phyloP scores from a whole-genome alignment of 1,140 invertebrate genomes.

The Caligus rogercresseyi region DNA sequence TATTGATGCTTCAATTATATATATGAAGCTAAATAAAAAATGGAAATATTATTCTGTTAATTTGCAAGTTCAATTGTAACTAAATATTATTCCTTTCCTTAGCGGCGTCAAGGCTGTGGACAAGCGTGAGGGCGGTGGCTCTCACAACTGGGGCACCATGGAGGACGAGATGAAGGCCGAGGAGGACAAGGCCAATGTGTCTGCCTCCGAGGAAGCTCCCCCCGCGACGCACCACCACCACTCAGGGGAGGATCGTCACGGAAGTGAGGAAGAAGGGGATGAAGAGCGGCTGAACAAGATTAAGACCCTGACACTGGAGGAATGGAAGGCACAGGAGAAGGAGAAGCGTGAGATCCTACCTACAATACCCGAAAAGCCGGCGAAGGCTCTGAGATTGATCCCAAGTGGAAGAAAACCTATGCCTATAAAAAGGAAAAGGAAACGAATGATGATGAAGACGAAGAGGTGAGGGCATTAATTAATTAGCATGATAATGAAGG shows the following conservation, averaged over 20 bases:
- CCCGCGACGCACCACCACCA: conserved; percentile 16
- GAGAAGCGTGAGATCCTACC: conserved; percentile 51
- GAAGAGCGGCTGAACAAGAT: conserved; percentile 24
- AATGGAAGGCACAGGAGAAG: conserved; percentile 59
- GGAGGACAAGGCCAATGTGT: conserved; percentile 25
- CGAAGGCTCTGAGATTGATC: conserved; percentile 62
- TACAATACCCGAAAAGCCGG: conserved; percentile 78
- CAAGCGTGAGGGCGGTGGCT: conserved; percentile 78
- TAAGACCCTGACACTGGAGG: conserved; percentile 47
- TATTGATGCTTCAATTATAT: conserved; percentile 1
- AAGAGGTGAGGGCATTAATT: conserved; percentile 29
- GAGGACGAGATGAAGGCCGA: conserved; percentile 66
- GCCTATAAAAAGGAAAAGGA: conserved; percentile 60
- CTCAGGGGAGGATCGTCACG: conserved; percentile 19
- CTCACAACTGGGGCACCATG: conserved; percentile 85
- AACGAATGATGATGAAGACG: conserved; percentile 41
- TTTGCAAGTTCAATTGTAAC: too few species aligned
- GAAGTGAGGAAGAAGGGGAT: conserved; percentile 24
- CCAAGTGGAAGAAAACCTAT: conserved; percentile 82
- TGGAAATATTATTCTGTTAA: too few species aligned
- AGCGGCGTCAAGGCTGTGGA: conserved; percentile 80
- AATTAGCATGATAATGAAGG: conserved; percentile 21
- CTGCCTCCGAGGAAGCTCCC: not conserved
- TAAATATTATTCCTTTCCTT: conserved; percentile 28
- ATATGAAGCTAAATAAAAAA: too few species aligned